Percentiles rank a stretch among this genome's conserved stretches.
These are phyloP conservation scores for Odontamblyopus rebecca DNA, from an alignment of 2,797 vertebrate species.

Conservation along the genomic window DNA sequence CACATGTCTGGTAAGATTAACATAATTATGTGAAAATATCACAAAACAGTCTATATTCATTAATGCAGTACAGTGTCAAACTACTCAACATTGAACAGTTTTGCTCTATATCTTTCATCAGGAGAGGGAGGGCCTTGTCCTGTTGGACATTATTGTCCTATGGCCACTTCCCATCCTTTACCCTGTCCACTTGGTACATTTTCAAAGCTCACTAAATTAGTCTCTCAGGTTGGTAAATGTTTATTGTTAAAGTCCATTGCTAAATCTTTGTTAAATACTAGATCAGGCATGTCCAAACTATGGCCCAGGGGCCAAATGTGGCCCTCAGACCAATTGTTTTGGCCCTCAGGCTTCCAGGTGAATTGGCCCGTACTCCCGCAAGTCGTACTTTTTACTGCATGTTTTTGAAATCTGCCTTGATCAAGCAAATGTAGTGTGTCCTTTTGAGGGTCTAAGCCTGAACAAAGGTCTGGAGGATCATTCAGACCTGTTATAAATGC, in stretches of 20 bases:
- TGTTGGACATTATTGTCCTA: conserved; percentile 83
- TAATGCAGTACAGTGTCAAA: not conserved
- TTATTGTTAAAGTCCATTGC: not conserved
- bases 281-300: no score
- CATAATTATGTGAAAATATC: not conserved
- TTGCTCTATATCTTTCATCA: conserved; percentile 53
- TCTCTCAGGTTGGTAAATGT: conserved; percentile 72
- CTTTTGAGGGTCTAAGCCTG: no score
- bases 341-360: no score
- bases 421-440: no score
- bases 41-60: not conserved
- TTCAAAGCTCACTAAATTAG: conserved; percentile 74
- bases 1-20: conserved; percentile 68
- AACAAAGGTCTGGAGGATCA: no score
- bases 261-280: not conserved
- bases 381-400: no score
- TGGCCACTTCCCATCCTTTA: conserved; percentile 73
- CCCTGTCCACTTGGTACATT: conserved; percentile 86
- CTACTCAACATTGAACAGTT: not conserved
- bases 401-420: no score
- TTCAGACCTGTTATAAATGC: no score
- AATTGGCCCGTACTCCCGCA: no score
- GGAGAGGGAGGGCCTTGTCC: conserved; percentile 84
- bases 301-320: no score
- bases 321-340: no score